These are phyloP conservation scores for Notodonta dromedarius DNA, from an alignment of 2,888 invertebrate species.

Conservation along the genomic window DNA sequence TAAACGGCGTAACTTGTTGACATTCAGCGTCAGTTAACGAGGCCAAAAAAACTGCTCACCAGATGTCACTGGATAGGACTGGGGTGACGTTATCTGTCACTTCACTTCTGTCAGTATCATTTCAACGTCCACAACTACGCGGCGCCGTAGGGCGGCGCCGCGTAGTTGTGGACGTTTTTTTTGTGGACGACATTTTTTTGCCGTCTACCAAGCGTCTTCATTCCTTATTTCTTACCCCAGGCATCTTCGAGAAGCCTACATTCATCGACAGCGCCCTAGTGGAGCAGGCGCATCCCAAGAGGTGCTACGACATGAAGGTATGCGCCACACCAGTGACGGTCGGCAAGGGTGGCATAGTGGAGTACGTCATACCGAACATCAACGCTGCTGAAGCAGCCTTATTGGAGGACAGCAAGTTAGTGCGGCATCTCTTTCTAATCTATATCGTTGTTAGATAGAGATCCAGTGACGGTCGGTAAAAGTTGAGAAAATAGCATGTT, in stretches of 20 bases:
- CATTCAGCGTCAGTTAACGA: too few species aligned
- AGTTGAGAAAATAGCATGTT: too few species aligned
- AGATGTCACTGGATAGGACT: too few species aligned
- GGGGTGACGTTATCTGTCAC: too few species aligned
- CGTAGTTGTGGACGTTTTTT: too few species aligned
- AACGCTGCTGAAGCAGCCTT: conserved; percentile 55
- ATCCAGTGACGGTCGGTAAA: too few species aligned
- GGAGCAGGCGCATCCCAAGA: conserved; percentile 59
- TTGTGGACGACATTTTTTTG: too few species aligned
- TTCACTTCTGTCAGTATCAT: too few species aligned
- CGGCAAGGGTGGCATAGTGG: conserved; percentile 57
- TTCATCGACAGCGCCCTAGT: conserved; percentile 74
- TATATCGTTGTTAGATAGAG: not conserved
- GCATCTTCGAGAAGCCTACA: conserved; percentile 60
- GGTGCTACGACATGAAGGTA: conserved; percentile 61
- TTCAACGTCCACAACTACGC: too few species aligned
- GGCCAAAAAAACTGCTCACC: too few species aligned
- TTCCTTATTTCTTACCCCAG: conserved; percentile 37
- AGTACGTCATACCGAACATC: conserved; percentile 64
- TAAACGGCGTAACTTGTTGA: too few species aligned
- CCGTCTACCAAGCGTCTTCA: not conserved
- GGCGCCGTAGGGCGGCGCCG: too few species aligned
- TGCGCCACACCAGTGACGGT: conserved; percentile 70
- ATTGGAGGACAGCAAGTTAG: conserved; percentile 63
- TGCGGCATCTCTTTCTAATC: conserved; percentile 4